phyloP scores from a whole-genome alignment of 2,113 vertebrate species.

The Microtus richardsoni region DNA sequence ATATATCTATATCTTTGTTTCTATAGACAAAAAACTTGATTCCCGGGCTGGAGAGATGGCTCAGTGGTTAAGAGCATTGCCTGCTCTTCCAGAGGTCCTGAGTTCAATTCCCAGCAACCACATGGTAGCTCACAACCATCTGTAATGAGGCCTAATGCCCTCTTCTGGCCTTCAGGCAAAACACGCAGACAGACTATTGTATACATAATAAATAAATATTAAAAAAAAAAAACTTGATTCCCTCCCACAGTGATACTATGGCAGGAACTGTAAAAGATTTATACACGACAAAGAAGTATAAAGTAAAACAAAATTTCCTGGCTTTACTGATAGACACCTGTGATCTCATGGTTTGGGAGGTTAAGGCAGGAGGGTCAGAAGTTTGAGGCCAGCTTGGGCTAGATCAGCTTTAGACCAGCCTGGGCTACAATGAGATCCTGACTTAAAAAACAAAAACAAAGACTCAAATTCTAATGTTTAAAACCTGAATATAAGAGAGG shows the following conservation, averaged over 20 bases:
- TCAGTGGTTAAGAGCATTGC: too few species aligned
- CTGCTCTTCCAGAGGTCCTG: too few species aligned
- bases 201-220: too few species aligned
- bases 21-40: background rate
- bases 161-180: too few species aligned
- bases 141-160: too few species aligned
- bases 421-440: background rate
- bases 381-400: background rate
- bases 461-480: background rate
- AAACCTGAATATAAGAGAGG: background rate
- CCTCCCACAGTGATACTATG: background rate
- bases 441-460: background rate
- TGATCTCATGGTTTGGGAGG: background rate
- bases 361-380: background rate
- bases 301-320: constrained; percentile 26
- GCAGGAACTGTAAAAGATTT: background rate
- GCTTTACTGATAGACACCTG: too few species aligned
- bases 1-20: background rate
- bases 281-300: constrained; percentile 30
- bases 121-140: too few species aligned
- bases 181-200: too few species aligned
- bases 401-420: background rate
- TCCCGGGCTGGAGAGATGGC: too few species aligned
- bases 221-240: background rate
- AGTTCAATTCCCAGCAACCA: too few species aligned